Evolutionary conservation across 2,113 vertebrate genomes (phyloP).

Genomic region (Erpornis zantholeuca): DNA sequence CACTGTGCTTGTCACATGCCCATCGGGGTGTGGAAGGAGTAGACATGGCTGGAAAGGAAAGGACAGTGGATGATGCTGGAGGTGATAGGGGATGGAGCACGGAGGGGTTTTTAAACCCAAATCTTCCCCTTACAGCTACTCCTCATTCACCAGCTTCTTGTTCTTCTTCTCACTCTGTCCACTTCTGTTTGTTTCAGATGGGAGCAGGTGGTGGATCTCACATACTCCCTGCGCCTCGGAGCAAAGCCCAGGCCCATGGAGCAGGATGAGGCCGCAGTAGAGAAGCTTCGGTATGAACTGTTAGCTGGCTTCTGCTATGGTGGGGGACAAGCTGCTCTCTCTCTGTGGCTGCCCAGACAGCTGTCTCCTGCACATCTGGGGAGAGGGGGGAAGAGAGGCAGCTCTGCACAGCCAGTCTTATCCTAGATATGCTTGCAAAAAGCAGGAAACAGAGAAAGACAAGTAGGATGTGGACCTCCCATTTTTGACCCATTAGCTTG

Average conservation of each 20-base stretch:
- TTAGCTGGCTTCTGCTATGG: background rate
- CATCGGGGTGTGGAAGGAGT: background rate
- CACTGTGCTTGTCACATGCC: background rate
- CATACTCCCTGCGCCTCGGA: constrained; percentile 85
- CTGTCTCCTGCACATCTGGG: rapidly evolving
- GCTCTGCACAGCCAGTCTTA: background rate
- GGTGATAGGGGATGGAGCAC: background rate
- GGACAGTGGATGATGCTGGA: rapidly evolving
- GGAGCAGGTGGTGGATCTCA: constrained; percentile 94
- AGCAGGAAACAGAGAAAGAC: background rate
- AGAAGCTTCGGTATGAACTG: constrained; percentile 85
- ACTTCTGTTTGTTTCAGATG: constrained; percentile 74
- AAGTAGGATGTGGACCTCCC: background rate
- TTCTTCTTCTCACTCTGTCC: background rate
- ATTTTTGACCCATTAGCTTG: background rate
- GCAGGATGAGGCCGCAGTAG: constrained; percentile 82
- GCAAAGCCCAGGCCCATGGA: constrained; percentile 82
- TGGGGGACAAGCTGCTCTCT: background rate
- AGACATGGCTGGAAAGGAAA: background rate
- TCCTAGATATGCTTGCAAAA: background rate
- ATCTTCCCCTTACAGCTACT: background rate
- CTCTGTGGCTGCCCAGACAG: background rate
- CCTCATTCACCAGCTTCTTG: background rate
- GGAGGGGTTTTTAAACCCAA: background rate
- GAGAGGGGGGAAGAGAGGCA: background rate